phyloP scores from a whole-genome alignment of 2,113 vertebrate species.

The Galemys pyrenaicus region DNA sequence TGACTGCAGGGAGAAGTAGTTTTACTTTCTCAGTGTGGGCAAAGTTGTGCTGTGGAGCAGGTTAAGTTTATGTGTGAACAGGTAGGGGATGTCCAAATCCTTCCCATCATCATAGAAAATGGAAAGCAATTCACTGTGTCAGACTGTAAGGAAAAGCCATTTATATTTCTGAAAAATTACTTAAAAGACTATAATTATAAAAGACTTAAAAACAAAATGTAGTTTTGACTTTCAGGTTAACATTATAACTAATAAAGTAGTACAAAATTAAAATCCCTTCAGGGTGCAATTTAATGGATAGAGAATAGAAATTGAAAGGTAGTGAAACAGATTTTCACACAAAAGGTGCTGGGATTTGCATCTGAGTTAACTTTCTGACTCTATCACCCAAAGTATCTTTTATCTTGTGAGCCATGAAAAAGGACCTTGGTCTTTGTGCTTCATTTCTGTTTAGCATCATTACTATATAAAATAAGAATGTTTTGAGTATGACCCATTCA shows the following conservation, averaged over 20 bases:
- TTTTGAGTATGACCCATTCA: background rate
- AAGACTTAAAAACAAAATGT: constrained; percentile 57
- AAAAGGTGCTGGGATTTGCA: constrained; percentile 53
- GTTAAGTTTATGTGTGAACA: background rate
- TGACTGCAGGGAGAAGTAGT: constrained; percentile 43
- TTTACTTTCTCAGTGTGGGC: constrained; percentile 46
- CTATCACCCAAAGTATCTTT: background rate
- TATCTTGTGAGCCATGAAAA: background rate
- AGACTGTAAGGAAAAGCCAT: constrained; percentile 15
- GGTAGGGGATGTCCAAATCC: background rate
- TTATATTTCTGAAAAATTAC: constrained; percentile 51
- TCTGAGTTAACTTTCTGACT: constrained; percentile 8
- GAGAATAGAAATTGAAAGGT: constrained; percentile 68
- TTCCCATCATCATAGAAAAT: background rate
- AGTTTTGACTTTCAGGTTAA: constrained; percentile 68
- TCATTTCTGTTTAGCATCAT: background rate
- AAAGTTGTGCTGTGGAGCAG: constrained; percentile 1
- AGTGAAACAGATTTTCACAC: constrained; percentile 61
- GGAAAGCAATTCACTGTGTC: background rate
- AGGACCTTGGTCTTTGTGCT: background rate
- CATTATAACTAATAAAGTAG: constrained; percentile 63
- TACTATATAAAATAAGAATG: background rate
- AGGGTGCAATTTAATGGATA: constrained; percentile 68
- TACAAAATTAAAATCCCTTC: constrained; percentile 58
- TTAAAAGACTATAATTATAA: too few species aligned